phyloP scores from a whole-genome alignment of 2,113 vertebrate genomes.

The Salvelinus fontinalis region DNA sequence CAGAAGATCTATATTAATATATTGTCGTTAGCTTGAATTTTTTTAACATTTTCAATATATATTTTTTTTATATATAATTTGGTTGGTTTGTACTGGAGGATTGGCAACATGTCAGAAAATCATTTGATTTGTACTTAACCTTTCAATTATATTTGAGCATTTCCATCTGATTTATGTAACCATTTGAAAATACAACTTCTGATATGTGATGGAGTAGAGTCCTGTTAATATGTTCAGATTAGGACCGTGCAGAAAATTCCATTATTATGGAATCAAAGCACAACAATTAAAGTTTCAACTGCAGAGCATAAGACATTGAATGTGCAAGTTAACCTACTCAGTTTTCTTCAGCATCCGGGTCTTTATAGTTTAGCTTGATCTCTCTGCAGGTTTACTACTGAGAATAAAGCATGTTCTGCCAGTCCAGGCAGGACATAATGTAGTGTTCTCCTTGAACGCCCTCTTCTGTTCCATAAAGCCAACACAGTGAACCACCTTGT shows the following conservation, averaged over 20 bases:
- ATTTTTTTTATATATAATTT: conserved; percentile 66
- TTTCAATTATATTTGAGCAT: conserved; percentile 63
- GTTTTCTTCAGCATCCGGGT: conserved; percentile 62
- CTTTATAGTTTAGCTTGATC: conserved; percentile 49
- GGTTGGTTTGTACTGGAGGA: conserved; percentile 77
- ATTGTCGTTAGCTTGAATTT: conserved; percentile 86
- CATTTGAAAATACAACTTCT: conserved; percentile 51
- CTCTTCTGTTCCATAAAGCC: conserved; percentile 41
- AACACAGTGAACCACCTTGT: conserved; percentile 43
- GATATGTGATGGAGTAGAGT: conserved; percentile 51
- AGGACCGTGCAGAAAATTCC: conserved; percentile 38
- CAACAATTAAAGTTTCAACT: conserved; percentile 52
- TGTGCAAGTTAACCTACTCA: conserved; percentile 40
- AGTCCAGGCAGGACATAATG: neutral
- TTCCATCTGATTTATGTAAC: conserved; percentile 67
- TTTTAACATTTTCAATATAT: conserved; percentile 62
- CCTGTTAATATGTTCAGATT: conserved; percentile 47
- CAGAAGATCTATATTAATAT: conserved; percentile 89
- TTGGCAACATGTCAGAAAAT: conserved; percentile 69
- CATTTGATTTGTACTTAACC: conserved; percentile 55
- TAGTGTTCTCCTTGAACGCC: conserved; percentile 17
- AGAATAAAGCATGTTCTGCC: conserved; percentile 2
- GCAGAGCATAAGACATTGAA: conserved; percentile 48
- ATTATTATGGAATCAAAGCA: conserved; percentile 52
- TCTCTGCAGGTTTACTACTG: conserved; percentile 21